A percentile compares a stretch with the other conserved stretches of the same genome.
These are phyloP conservation scores for Melinopterus prodromus DNA, from an alignment of 2,888 invertebrate genomes.

Conservation along the genomic window DNA sequence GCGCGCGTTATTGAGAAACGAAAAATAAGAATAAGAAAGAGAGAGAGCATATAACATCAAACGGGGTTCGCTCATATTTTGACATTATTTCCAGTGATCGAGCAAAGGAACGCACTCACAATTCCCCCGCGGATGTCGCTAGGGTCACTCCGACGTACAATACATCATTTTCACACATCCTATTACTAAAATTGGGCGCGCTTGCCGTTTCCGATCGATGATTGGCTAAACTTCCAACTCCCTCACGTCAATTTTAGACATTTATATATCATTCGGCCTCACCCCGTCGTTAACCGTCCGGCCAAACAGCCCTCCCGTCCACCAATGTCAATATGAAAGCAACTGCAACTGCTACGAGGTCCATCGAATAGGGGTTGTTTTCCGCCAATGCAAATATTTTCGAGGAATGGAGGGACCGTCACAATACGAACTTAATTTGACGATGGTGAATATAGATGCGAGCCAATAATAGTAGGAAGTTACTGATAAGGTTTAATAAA, in stretches of 20 bases:
- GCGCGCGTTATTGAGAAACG: constrained; percentile 6
- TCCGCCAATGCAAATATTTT: background rate
- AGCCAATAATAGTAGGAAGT: background rate
- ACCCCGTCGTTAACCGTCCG: constrained; percentile 15
- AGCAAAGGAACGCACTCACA: constrained; percentile 43
- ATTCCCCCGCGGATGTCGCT: constrained; percentile 31
- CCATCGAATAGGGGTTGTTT: background rate
- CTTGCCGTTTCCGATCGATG: constrained; percentile 51
- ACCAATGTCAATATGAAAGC: background rate
- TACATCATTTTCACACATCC: constrained; percentile 59
- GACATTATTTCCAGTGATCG: constrained; percentile 50
- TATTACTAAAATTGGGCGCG: constrained; percentile 57
- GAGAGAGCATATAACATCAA: constrained; percentile 31
- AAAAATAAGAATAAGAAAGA: background rate
- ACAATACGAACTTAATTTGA: constrained; percentile 4
- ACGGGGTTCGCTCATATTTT: constrained; percentile 46
- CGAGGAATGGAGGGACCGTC: background rate
- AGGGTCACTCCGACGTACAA: constrained; percentile 45
- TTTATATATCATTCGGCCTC: constrained; percentile 47
- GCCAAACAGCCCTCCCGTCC: background rate
- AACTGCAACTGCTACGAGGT: background rate
- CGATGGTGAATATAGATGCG: background rate
- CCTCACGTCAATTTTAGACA: constrained; percentile 48
- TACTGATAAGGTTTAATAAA: background rate
- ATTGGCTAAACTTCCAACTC: constrained; percentile 52